Evolutionary conservation across 1,140 invertebrate genomes (phyloP).

Genomic region (Diachasma alloeum): DNA sequence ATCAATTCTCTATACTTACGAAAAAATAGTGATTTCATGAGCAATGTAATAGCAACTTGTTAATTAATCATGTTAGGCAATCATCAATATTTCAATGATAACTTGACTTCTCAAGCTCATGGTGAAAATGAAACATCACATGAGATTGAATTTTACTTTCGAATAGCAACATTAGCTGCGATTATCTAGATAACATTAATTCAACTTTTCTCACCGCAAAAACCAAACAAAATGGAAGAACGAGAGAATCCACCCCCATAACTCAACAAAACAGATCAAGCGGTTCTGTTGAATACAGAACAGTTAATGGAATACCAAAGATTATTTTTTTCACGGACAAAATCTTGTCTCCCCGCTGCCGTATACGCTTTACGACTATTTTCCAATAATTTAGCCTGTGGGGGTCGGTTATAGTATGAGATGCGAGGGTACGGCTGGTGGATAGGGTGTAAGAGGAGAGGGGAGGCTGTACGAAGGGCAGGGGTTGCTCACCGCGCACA

Average conservation of each 20-base stretch:
- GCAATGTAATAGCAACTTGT: too few relatives aligned
- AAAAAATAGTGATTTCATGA: too few relatives aligned
- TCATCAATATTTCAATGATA: too few relatives aligned
- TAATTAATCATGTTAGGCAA: too few relatives aligned
- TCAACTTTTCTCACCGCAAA: too few relatives aligned
- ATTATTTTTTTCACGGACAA: neutral
- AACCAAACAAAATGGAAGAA: neutral
- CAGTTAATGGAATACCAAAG: conserved; percentile 45
- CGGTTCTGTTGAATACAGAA: conserved; percentile 53
- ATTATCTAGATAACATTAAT: too few relatives aligned
- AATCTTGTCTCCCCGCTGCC: conserved; percentile 8
- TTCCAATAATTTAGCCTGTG: conserved; percentile 54
- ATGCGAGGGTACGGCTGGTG: neutral
- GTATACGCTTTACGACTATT: conserved; percentile 46
- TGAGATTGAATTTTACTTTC: too few relatives aligned
- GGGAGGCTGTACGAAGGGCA: neutral
- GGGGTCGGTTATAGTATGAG: conserved; percentile 13
- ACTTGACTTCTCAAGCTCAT: too few relatives aligned
- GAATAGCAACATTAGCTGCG: too few relatives aligned
- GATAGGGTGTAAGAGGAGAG: conserved; percentile 4
- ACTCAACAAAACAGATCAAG: conserved; percentile 1
- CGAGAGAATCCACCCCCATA: neutral
- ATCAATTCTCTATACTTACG: too few relatives aligned
- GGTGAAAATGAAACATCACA: too few relatives aligned
- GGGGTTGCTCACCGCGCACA: conserved; percentile 38